Evolutionary conservation across 35 echinoderm and acorn worm species (phyloP).

Genomic region (Ptychodera flava): DNA sequence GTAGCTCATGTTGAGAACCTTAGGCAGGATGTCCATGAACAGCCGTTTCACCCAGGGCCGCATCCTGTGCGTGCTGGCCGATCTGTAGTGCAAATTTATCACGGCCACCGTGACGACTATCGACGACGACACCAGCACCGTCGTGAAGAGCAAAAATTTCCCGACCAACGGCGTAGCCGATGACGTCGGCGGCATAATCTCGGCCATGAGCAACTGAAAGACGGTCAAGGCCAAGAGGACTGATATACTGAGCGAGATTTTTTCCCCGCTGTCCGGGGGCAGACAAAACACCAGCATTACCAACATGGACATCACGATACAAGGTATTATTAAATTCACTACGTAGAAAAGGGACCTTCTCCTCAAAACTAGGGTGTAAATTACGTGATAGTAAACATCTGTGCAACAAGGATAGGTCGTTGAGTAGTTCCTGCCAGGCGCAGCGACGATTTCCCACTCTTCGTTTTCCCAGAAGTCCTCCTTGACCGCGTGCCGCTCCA

Average conservation of each 20-base stretch:
- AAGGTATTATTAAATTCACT: conserved; percentile 21
- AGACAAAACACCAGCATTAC: conserved; percentile 33
- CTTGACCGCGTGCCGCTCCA: not conserved
- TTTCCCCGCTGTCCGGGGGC: conserved; percentile 26
- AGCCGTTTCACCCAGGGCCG: conserved; percentile 46
- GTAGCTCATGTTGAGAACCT: conserved; percentile 41
- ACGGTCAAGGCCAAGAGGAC: conserved; percentile 44
- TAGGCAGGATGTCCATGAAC: conserved; percentile 64
- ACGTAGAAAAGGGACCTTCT: conserved; percentile 12
- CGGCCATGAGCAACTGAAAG: conserved; percentile 58
- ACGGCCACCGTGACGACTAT: conserved; percentile 83
- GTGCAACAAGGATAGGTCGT: conserved; percentile 14
- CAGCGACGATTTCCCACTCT: conserved; percentile 3
- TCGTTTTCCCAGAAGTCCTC: conserved; percentile 4
- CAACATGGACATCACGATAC: conserved; percentile 20
- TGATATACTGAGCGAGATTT: conserved; percentile 43
- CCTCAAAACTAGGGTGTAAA: not conserved
- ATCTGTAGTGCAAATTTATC: conserved; percentile 89
- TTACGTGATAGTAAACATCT: not conserved
- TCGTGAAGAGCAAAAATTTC: conserved; percentile 47
- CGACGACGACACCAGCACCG: conserved; percentile 86
- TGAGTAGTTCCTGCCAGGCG: not conserved
- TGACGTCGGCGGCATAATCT: conserved; percentile 37
- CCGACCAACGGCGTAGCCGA: conserved; percentile 41
- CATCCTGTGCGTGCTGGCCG: conserved; percentile 69